Evolutionary conservation across 2,113 vertebrate genomes (phyloP), one percentile per base, ranked within the genome.

Genomic region (Micromys minutus): DNA sequence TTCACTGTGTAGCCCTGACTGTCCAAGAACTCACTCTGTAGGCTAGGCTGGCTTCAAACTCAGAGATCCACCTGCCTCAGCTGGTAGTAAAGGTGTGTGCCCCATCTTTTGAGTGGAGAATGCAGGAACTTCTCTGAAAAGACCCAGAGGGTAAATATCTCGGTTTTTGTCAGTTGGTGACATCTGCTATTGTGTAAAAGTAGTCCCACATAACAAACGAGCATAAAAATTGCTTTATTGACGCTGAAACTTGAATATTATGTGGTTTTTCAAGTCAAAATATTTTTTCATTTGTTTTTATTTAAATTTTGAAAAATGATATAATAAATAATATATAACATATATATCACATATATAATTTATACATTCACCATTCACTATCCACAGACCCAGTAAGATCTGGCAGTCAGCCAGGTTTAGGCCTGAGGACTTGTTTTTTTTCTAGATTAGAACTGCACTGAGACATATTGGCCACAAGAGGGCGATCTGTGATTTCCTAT

Each of bases 401-500:
- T 7, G 26, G 67, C 19, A 17, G 50, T 22, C 29, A 16, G 17
- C n/a, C 74, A 74, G 55, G 71, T 2, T 65, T 55, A 15, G 86
- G 13, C 34, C 34, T 9, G 29, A 80, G 36, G 3, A 21, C 34
- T 91, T 74, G 45, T 5, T 50, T 50, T 50, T 50, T 50, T 50
- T 80, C 61, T 36, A 50, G 42, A 55, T 31, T 74, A 75, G 75
- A n/a, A 63, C 21, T 34, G 15, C 61, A 36, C 0, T 1, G 21
- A 36, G 11, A 57, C 15, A 6, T 1, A 0, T 17, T 26, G 34
- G 36, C 90, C 95, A 39, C 94, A 86, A 94, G 96, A 94, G 87
- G 94, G 90, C 59, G 72, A 88, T 89, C 90, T 93, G 16, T 22
- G 57, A 77, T 86, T 52, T 93, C 57, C 21, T 57, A 36, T 86